Conservation (phyloP, 2,888 invertebrate species). For the Agrotis ipsilon region DNA sequence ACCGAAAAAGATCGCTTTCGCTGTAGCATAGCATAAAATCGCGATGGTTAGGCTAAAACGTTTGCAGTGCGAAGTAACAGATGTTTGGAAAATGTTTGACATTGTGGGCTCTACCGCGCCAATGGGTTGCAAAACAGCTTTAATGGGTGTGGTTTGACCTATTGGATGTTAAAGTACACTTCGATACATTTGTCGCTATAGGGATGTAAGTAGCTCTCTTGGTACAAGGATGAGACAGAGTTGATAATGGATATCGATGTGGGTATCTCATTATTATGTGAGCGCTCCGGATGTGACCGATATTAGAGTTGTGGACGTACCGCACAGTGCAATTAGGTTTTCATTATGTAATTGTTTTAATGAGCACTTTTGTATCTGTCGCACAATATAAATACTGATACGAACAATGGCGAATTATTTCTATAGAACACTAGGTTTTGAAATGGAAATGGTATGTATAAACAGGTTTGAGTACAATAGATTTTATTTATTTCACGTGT, state of each 20-base stretch:
- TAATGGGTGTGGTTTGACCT: background rate
- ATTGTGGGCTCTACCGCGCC: slow-evolving; percentile 4
- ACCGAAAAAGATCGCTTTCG: slow-evolving; percentile 33
- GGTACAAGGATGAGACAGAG: slow-evolving; percentile 49
- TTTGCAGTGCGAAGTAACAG: slow-evolving; percentile 22
- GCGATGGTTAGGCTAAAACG: slow-evolving; percentile 9
- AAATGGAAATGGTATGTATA: slow-evolving; percentile 23
- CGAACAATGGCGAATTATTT: slow-evolving; percentile 45
- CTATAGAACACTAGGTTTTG: slow-evolving; percentile 23
- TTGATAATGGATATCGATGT: slow-evolving; percentile 63
- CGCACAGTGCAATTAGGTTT: slow-evolving; percentile 60
- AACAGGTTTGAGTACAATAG: slow-evolving; percentile 25
- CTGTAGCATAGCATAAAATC: slow-evolving; percentile 14
- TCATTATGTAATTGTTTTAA: slow-evolving; percentile 62
- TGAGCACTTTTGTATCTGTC: slow-evolving; percentile 32
- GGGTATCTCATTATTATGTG: slow-evolving; percentile 64
- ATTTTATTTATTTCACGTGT: slow-evolving; percentile 16
- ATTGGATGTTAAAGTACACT: background rate
- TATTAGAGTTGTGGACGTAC: slow-evolving; percentile 61
- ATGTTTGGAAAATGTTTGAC: slow-evolving; percentile 12
- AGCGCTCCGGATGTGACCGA: slow-evolving; percentile 69
- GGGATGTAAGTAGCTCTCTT: slow-evolving; percentile 3
- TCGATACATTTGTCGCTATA: slow-evolving; percentile 2
- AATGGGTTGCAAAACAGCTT: slow-evolving; percentile 1
- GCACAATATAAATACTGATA: slow-evolving; percentile 41